Evolutionary conservation across 2,113 vertebrate genomes (phyloP).

Genomic region (Lota lota): DNA sequence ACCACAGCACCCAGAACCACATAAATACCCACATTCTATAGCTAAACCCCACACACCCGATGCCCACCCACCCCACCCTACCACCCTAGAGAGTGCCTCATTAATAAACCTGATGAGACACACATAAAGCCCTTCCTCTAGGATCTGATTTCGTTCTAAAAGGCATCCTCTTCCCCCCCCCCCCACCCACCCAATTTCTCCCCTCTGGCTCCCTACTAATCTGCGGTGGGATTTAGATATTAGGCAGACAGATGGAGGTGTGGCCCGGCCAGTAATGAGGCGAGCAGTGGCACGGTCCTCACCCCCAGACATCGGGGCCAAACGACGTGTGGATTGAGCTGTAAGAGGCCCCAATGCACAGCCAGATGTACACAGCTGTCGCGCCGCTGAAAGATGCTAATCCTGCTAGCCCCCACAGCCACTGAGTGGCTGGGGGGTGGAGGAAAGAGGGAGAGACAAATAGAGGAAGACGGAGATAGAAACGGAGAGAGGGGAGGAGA

Average conservation of each 20-base stretch:
- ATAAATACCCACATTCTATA: no score
- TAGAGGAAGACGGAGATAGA: slow-evolving; percentile 8
- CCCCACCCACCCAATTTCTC: neutral
- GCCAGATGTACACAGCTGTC: slow-evolving; percentile 73
- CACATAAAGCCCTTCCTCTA: slow-evolving; percentile 32
- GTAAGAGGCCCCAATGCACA: slow-evolving; percentile 58
- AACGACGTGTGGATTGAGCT: slow-evolving; percentile 70
- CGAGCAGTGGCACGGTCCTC: slow-evolving; percentile 53
- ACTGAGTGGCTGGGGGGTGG: slow-evolving; percentile 14
- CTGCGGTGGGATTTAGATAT: slow-evolving; percentile 57
- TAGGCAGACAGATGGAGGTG: slow-evolving; percentile 59
- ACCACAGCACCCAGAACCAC: slow-evolving; percentile 16
- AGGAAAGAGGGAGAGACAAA: slow-evolving; percentile 14
- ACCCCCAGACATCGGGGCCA: slow-evolving; percentile 51
- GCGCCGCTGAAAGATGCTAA: slow-evolving; percentile 64
- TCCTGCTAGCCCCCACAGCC: slow-evolving; percentile 40
- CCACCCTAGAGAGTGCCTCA: slow-evolving; percentile 31
- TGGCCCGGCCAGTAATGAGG: slow-evolving; percentile 62
- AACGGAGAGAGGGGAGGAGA: neutral
- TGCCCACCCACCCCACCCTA: slow-evolving; percentile 18
- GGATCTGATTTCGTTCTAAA: slow-evolving; percentile 34
- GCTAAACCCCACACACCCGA: neutral
- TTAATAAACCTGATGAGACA: slow-evolving; percentile 41
- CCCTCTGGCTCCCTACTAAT: slow-evolving; percentile 35
- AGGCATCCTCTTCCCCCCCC: neutral